A percentile compares a stretch with the other conserved stretches of the same genome.
These are phyloP conservation scores for Microplitis demolitor DNA, from an alignment of 1,140 invertebrate genomes.

Conservation along the genomic window DNA sequence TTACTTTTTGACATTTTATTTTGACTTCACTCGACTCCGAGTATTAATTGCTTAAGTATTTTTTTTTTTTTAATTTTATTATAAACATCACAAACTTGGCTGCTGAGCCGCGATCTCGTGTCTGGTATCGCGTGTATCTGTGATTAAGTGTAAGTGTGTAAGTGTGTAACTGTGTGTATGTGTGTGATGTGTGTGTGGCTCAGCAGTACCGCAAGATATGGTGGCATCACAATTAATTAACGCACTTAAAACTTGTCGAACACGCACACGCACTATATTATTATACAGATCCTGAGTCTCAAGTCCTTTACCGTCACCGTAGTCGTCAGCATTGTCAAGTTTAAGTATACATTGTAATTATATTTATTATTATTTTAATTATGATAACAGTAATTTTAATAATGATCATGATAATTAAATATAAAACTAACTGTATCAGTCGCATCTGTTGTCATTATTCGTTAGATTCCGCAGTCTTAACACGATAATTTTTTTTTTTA, in stretches of 20 bases:
- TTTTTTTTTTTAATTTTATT: slow-evolving; percentile 26
- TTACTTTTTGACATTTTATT: slow-evolving; percentile 21
- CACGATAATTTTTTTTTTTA: not conserved
- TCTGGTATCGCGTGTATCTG: no score
- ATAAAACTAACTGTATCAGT: no score
- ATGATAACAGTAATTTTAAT: no score
- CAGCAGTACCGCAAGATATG: slow-evolving; percentile 62
- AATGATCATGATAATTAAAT: no score
- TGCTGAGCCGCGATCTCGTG: slow-evolving; percentile 48
- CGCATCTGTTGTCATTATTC: no score
- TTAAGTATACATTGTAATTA: not conserved
- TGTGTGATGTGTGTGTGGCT: slow-evolving; percentile 39
- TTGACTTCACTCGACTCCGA: slow-evolving; percentile 28
- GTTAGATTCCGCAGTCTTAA: no score
- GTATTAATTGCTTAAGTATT: slow-evolving; percentile 55
- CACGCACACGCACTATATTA: slow-evolving; percentile 26
- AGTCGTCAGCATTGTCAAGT: not conserved
- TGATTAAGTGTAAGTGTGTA: no score
- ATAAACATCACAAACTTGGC: slow-evolving; percentile 64
- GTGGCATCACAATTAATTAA: slow-evolving; percentile 64
- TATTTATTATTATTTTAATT: no score
- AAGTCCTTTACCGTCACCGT: slow-evolving; percentile 8
- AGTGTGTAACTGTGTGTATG: slow-evolving; percentile 38
- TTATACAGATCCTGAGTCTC: not conserved
- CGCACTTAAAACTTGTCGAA: slow-evolving; percentile 54